Evolutionary conservation across 1,140 invertebrate genomes (phyloP), one percentile per base, ranked within the genome.

Genomic region (Chironomus striatipennis): DNA sequence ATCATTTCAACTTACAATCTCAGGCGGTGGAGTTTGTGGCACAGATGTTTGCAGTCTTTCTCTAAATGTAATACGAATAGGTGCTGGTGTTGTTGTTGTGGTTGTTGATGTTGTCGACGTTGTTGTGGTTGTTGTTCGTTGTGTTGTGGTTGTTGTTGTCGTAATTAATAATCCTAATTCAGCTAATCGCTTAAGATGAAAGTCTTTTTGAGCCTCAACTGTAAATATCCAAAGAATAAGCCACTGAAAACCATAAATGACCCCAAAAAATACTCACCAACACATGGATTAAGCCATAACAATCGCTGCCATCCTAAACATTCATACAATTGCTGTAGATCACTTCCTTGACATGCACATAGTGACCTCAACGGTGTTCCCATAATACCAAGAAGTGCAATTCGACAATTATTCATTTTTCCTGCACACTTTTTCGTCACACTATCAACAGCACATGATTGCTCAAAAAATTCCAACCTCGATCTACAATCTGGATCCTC

Each of bases 221-320:
- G 83, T 47, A 84, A 86, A 76, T 75, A 75, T 20, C 78, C 76
- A 75, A 42, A 76, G 42, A 42, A 73, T n/a, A n/a, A n/a, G n/a
- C n/a, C n/a, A n/a, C n/a, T n/a, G n/a, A n/a, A n/a, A n/a, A n/a
- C n/a, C n/a, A n/a, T n/a, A n/a, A n/a, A n/a, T 72, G 43, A 17
- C 47, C 42, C 57, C 65, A 74, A 67, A 34, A 73, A 74, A 47
- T n/a, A 86, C 91, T 90, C 83, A 96, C 94, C 93, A 74, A 96
- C 93, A 81, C 94, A 96, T 7, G 93, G 92, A 80, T 96, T 96
- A 73, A 95, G 88, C 93, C 93, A 95, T 5, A 96, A 87, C n/a
- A 95, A 86, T 70, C 93, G 82, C 78, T 95, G 92, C 93, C 93
- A 96, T 64, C 93, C 93, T 2, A 95, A 84, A 78, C 94, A 96